Evolutionary conservation across 2,113 vertebrate genomes (phyloP).

Genomic region (Bolborhynchus lineola): DNA sequence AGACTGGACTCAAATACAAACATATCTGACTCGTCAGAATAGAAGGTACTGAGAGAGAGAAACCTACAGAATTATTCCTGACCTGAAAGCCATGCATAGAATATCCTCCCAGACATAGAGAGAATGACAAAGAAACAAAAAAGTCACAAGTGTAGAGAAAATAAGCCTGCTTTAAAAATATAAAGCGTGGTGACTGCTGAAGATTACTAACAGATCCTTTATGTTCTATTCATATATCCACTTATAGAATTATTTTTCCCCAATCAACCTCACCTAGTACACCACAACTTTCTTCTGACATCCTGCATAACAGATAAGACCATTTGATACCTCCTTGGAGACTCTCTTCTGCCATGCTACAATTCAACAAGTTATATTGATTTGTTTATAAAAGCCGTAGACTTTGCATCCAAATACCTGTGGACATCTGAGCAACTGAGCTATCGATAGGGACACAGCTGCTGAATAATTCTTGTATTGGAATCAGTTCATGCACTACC

Average conservation of each 20-base stretch:
- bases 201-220: not conserved
- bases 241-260: rapidly evolving
- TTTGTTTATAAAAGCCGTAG: not conserved
- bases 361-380: not conserved
- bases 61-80: not conserved
- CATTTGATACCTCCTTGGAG: not conserved
- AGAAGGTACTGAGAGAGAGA: not conserved
- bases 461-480: not conserved
- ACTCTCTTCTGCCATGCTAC: not conserved
- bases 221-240: not conserved
- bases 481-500: not conserved
- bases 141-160: not conserved
- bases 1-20: not conserved
- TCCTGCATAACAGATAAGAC: not conserved
- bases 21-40: not conserved
- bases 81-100: not conserved
- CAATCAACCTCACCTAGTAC: not conserved
- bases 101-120: not conserved
- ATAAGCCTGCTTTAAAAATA: not conserved
- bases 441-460: not conserved
- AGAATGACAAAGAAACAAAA: not conserved
- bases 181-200: not conserved
- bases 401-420: not conserved
- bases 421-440: not conserved
- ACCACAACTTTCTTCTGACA: not conserved